These are phyloP conservation scores for Siniperca undulata DNA, from an alignment of 2,797 vertebrate species.

Conservation along the genomic window DNA sequence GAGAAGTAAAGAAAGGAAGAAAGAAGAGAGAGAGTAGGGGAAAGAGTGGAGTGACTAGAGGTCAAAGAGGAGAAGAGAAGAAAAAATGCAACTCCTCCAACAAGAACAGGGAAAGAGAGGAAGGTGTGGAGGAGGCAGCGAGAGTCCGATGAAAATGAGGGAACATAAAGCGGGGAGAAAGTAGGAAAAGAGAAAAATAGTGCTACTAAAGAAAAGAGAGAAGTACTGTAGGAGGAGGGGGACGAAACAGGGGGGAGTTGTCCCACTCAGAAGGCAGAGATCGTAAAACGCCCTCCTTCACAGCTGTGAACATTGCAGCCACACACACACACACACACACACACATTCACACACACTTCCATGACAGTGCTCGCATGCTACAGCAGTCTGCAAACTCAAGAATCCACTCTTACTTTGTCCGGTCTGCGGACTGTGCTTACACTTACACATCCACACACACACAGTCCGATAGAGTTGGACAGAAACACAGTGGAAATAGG, in stretches of 20 bases:
- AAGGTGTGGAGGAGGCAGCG: not conserved
- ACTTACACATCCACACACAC: conserved; percentile 19
- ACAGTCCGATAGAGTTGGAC: conserved; percentile 2
- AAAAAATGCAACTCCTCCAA: conserved; percentile 1
- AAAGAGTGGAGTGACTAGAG: not conserved
- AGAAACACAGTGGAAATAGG: conserved; percentile 20
- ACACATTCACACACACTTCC: conserved; percentile 36
- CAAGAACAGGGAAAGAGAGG: not conserved
- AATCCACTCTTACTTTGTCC: conserved; percentile 36
- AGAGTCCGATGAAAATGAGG: conserved; percentile 6
- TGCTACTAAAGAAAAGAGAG: conserved; percentile 31
- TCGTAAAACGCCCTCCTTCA: conserved; percentile 66
- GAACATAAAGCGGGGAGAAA: not conserved
- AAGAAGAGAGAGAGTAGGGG: not conserved
- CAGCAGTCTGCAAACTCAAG: conserved; percentile 35
- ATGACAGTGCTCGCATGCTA: conserved; percentile 53
- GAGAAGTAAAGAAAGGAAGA: conserved; percentile 24
- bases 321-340: conserved; percentile 54
- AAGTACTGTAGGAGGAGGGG: conserved; percentile 24
- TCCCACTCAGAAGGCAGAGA: conserved; percentile 65
- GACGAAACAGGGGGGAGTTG: conserved; percentile 50
- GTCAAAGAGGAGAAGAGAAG: not conserved
- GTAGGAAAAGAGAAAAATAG: not conserved
- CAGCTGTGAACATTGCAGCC: conserved; percentile 67
- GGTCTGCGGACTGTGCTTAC: not conserved